These are phyloP conservation scores for Hypolimnas misippus DNA, from an alignment of 2,888 invertebrate genomes.

Conservation along the genomic window DNA sequence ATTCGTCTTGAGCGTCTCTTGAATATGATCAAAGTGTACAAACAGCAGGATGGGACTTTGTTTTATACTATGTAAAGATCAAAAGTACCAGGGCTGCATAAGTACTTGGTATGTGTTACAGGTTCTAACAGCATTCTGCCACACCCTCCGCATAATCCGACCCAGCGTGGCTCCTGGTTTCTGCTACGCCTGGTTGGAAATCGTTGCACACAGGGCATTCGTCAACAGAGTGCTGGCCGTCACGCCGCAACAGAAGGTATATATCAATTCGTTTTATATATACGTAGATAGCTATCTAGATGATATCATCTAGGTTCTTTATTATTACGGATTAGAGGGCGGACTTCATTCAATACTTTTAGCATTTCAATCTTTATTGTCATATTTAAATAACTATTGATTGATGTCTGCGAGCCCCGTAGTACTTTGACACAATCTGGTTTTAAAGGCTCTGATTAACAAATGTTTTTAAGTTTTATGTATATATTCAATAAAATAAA, in stretches of 20 bases:
- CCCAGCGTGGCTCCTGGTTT: constrained; percentile 98
- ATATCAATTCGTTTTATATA: constrained; percentile 4
- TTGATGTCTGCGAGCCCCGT: constrained; percentile 3
- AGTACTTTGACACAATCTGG: constrained; percentile 20
- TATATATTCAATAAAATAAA: no score
- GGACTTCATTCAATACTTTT: constrained; percentile 2
- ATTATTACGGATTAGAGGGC: background rate
- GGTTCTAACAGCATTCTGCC: constrained; percentile 97
- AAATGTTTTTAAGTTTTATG: background rate
- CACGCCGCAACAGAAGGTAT: constrained; percentile 94
- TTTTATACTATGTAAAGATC: no score
- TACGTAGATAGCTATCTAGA: constrained; percentile 10
- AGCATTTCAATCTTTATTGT: no score
- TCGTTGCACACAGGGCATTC: constrained; percentile 98
- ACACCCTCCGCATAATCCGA: constrained; percentile 95
- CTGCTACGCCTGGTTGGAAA: constrained; percentile 98
- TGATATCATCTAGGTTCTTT: constrained; percentile 6
- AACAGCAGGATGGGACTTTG: no score
- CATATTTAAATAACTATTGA: background rate
- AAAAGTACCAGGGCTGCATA: background rate
- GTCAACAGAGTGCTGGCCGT: constrained; percentile 96
- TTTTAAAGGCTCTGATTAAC: constrained; percentile 9
- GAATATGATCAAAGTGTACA: no score
- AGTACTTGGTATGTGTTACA: constrained; percentile 49
- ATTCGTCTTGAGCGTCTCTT: no score